Base-by-base conservation (phyloP, 2,888 invertebrate species). In the Polyommatus icarus region DNA sequence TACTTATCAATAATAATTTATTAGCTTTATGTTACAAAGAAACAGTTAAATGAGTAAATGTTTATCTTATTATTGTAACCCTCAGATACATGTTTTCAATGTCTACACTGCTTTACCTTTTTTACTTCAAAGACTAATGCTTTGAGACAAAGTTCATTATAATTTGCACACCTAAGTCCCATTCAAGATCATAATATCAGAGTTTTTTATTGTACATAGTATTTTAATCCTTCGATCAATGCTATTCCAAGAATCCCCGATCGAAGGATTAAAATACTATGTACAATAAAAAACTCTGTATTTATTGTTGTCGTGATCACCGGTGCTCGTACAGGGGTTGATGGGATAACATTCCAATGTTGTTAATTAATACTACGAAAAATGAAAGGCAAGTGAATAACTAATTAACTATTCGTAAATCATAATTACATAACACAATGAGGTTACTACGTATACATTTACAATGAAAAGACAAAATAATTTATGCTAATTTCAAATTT, bases 51-150 rank as follows among this genome's bases (percentile, higher is more conserved):
- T 20, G n/a, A n/a, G 8, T 46, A 1, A 67, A 29, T 67, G 24
- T 15, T 67, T 29, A 67, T 67, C 67, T 67, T 67, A 29, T 67
- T 67, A 67, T 29, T 67, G 61, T 61, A 61, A 67, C 29, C 29
- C 24, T 12, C 7, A 61, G 61, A 61, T 61, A 24, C 24, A 3
- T 18, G 8, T 18, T 24, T 61, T 24, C 61, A 61, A 61, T 20
- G 10, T 61, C 20, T 61, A 40, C 40, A 40, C 40, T 46, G 46
- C 40, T 40, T 46, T 12, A 46, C 46, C 10, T 12, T 46, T 46
- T 12, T 46, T 46, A 46, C 46, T 46, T 10, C 10, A 46, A 46
- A 46, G 3, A 10, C 0, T 46, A 46, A 46, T 0, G 0, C 10
- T 46, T 46, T 46, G 10, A 46, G 10, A 46, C 3, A 46, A 46